Conservation (phyloP, 1,140 invertebrate species). For the Neoseiulus cucumeris region DNA sequence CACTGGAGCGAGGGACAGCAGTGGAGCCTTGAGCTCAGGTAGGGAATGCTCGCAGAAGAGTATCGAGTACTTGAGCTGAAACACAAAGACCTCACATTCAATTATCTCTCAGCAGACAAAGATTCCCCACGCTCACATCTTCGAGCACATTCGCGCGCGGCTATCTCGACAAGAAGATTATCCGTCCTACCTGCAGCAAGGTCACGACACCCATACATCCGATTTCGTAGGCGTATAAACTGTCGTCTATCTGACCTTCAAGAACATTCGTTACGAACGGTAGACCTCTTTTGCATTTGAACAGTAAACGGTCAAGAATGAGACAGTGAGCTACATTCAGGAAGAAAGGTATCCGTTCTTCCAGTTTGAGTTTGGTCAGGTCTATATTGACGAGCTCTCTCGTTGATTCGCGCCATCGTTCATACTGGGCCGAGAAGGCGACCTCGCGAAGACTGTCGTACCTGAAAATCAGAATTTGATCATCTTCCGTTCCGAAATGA, state of each 20-base stretch:
- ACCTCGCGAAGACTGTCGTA: not conserved
- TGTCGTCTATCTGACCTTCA: not conserved
- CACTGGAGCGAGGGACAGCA: not conserved
- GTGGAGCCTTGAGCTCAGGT: not conserved
- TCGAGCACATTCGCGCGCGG: too few relatives aligned
- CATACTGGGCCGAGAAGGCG: not conserved
- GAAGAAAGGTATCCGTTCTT: conserved; percentile 1
- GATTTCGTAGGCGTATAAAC: conserved; percentile 1
- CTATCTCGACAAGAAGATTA: too few relatives aligned
- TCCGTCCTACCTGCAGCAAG: not conserved
- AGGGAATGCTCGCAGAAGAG: not conserved
- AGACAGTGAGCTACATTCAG: not conserved
- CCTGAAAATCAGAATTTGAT: not conserved
- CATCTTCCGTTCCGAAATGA: not conserved
- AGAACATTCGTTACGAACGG: not conserved
- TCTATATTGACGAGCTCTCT: not conserved
- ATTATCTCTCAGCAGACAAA: too few relatives aligned
- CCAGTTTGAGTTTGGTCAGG: not conserved
- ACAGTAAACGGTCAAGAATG: not conserved
- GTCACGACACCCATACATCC: not conserved
- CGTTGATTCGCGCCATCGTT: not conserved
- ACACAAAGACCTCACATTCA: too few relatives aligned
- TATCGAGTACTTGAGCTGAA: not conserved
- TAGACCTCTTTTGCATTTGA: not conserved
- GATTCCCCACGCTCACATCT: too few relatives aligned